These are phyloP conservation scores for Nasalis larvatus DNA, from an alignment of 2,113 vertebrate genomes.

Conservation along the genomic window DNA sequence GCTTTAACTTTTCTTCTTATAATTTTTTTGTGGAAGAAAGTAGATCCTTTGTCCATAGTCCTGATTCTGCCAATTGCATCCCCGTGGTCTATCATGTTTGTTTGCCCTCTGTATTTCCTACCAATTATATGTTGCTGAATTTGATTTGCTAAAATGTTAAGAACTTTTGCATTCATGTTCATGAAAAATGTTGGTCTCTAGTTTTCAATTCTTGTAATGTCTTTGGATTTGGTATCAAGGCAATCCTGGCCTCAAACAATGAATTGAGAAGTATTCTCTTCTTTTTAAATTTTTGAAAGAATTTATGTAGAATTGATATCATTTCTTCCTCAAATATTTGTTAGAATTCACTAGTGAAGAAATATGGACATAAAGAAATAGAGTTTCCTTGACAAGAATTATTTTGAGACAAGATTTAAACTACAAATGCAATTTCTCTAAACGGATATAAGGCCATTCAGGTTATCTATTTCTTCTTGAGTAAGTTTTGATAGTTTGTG, in stretches of 20 bases:
- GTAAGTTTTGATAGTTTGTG: background rate
- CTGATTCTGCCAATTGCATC: background rate
- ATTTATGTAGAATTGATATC: background rate
- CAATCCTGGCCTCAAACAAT: background rate
- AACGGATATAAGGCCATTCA: background rate
- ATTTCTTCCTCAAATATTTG: constrained; percentile 1
- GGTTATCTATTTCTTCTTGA: background rate
- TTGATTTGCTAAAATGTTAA: background rate
- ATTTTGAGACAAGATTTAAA: background rate
- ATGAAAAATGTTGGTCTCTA: background rate
- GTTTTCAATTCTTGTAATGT: background rate
- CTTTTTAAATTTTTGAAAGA: background rate
- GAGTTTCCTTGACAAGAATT: background rate
- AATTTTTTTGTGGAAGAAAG: background rate
- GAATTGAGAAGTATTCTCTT: background rate
- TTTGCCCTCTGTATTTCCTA: background rate
- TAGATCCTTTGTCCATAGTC: background rate
- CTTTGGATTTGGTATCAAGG: background rate
- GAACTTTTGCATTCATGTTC: background rate
- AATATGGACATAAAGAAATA: background rate
- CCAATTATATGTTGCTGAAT: background rate
- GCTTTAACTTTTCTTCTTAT: background rate
- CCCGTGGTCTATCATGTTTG: background rate
- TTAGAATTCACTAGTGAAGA: background rate
- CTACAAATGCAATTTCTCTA: background rate